Base-by-base conservation (phyloP, 2,113 vertebrate genomes). In the Pleuronectes platessa region DNA sequence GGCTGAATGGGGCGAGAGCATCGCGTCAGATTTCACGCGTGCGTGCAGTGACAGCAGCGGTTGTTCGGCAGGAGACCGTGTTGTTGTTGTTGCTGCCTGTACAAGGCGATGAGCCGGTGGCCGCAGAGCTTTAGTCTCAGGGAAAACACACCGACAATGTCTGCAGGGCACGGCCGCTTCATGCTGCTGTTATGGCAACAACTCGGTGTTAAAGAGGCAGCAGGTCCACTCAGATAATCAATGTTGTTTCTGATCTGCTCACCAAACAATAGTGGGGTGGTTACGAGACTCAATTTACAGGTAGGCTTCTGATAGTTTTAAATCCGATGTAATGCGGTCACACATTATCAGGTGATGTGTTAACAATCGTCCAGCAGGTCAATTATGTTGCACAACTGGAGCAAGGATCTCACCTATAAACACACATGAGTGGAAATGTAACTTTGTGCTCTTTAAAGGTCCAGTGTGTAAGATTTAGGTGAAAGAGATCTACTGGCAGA, bases 11-110 rank as follows among this genome's bases (percentile, higher is more conserved):
- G 86, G 89, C 74, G 82, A 35, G 77, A 83, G 79, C 80, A 68
- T 81, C 83, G 86, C 93, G 92, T 93, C 89, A 91, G 81, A 77
- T 75, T 79, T 85, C 85, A 91, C 93, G 93, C 90, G 18, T 89
- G 89, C 93, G 92, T 90, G 86, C 83, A 51, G 86, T 80, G 90
- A 86, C 83, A 82, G 85, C 71, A 75, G 74, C 13, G 76, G 68
- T 71, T 73, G 61, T 21, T 35, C 17, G 60, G 79, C 65, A 37
- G 78, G 74, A 87, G 84, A 84, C 73, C 79, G 71, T 71, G 47
- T 6, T 15, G 47, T 18, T 54, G 53, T n/a, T 21, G 23, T 21
- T 75, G 79, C 75, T 80, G 84, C 70, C 82, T 51, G 27, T 55
- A 71, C 70, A 61, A 65, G 75, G 71, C 35, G 40, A 20, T 3